Evolutionary conservation across 2,888 invertebrate genomes (phyloP).

Genomic region (Chorisops tibialis): DNA sequence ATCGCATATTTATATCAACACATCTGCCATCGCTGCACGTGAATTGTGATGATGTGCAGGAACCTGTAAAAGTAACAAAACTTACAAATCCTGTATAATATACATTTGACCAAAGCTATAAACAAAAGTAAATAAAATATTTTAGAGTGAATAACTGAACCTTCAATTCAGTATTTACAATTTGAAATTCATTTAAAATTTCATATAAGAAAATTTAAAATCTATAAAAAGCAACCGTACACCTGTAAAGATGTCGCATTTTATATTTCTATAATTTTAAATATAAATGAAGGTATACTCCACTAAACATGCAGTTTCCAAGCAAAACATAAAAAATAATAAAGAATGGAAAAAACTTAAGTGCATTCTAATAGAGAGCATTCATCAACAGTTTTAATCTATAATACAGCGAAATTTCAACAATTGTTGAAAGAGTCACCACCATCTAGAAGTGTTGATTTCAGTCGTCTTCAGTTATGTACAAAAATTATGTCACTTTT

Average conservation of each 20-base stretch:
- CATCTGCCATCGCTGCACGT: slow-evolving; percentile 68
- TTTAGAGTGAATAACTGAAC: background rate
- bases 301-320: background rate
- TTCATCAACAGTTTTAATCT: too few relatives aligned
- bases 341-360: too few relatives aligned
- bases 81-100: background rate
- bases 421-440: too few relatives aligned
- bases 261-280: background rate
- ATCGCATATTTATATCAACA: slow-evolving; percentile 59
- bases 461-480: too few relatives aligned
- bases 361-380: too few relatives aligned
- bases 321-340: background rate
- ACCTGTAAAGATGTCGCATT: background rate
- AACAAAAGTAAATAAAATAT: slow-evolving; percentile 5
- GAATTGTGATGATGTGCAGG: slow-evolving; percentile 63
- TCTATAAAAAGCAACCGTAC: background rate
- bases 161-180: background rate
- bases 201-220: background rate
- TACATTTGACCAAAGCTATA: slow-evolving; percentile 14
- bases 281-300: background rate
- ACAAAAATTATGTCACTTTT: too few relatives aligned
- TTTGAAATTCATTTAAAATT: background rate
- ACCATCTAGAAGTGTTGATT: too few relatives aligned
- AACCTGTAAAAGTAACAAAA: background rate
- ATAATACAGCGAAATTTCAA: too few relatives aligned